A percentile compares a stretch with the other conserved stretches of the same genome.
These are phyloP conservation scores for Athetis lepigone DNA, from an alignment of 2,888 invertebrate genomes.

Conservation along the genomic window DNA sequence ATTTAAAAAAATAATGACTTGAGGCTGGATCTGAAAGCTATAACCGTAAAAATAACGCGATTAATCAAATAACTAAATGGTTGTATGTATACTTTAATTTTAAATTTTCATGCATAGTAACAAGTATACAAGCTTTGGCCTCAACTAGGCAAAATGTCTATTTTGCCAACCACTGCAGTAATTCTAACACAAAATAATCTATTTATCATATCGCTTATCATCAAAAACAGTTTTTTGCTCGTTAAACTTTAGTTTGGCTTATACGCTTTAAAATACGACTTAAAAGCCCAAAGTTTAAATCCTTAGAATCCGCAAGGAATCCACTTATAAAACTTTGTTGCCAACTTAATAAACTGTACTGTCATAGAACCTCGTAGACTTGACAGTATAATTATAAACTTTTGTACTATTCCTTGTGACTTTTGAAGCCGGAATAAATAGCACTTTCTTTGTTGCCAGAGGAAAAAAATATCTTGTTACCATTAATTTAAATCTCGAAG, in stretches of 20 bases:
- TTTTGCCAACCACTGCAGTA: too few species aligned
- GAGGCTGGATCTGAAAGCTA: too few species aligned
- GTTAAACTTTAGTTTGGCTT: constrained; percentile 14
- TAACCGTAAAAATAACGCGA: too few species aligned
- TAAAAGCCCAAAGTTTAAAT: constrained; percentile 49
- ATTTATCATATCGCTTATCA: constrained; percentile 15
- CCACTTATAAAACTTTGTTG: constrained; percentile 44
- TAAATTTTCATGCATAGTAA: too few species aligned
- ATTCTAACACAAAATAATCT: too few species aligned
- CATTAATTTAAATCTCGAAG: too few species aligned
- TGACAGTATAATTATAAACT: constrained; percentile 56
- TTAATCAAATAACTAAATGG: too few species aligned
- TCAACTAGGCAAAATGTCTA: too few species aligned
- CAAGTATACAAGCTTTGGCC: too few species aligned
- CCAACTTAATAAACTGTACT: constrained; percentile 39
- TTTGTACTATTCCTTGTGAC: constrained; percentile 27
- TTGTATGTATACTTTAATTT: too few species aligned
- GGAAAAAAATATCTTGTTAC: too few species aligned
- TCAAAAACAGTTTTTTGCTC: constrained; percentile 18
- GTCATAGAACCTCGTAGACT: constrained; percentile 34
- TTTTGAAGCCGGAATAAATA: constrained; percentile 5
- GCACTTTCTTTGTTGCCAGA: background rate
- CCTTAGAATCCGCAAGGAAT: constrained; percentile 39
- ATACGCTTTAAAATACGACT: constrained; percentile 35
- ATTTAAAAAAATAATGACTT: too few species aligned